Conservation (phyloP, 2,113 vertebrate genomes). For the Hepsetus odoe region DNA sequence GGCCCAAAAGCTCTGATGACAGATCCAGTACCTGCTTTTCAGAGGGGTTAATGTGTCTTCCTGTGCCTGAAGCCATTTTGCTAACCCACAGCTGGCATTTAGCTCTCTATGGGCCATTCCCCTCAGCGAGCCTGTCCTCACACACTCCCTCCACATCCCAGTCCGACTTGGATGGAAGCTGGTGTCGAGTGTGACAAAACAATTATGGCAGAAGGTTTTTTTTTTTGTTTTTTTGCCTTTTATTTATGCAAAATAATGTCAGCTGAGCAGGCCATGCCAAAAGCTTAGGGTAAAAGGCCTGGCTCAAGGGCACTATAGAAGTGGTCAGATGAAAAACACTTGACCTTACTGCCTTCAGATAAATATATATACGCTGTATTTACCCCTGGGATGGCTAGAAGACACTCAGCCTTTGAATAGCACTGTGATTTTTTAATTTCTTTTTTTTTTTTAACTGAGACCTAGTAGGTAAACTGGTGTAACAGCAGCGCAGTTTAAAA, state of each 20-base stretch:
- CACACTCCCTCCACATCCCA: constrained; percentile 25
- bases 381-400: not conserved
- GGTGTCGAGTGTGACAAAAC: constrained; percentile 8
- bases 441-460: no score
- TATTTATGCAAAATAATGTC: constrained; percentile 5
- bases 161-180: not conserved
- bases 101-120: constrained; percentile 56
- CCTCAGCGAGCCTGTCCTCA: constrained; percentile 46
- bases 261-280: not conserved
- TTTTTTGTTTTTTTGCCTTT: constrained; percentile 17
- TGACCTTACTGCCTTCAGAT: not conserved
- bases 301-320: not conserved
- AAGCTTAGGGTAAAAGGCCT: constrained; percentile 14
- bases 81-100: constrained; percentile 59
- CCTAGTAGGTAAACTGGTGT: not conserved
- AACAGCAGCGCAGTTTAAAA: not conserved
- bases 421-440: not conserved
- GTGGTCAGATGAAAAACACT: constrained; percentile 25
- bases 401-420: not conserved
- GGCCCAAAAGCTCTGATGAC: constrained; percentile 30
- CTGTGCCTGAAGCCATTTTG: constrained; percentile 40
- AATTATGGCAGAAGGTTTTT: not conserved
- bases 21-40: constrained; percentile 30
- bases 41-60: constrained; percentile 29
- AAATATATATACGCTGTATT: not conserved